Evolutionary conservation across 1,140 invertebrate genomes (phyloP), one percentile per base, ranked within the genome.

Genomic region (Tribolium castaneum): DNA sequence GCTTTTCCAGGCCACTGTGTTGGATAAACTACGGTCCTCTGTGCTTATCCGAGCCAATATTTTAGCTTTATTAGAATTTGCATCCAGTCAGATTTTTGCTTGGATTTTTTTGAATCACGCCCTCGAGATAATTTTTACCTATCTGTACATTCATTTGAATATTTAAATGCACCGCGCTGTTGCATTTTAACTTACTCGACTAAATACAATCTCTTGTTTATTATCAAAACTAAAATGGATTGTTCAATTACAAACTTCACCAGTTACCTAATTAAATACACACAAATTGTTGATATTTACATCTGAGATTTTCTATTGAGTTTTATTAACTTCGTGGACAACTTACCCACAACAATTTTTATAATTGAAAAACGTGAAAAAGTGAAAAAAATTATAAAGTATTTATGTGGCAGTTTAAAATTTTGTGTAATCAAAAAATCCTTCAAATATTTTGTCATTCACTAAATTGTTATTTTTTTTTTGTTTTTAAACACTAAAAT

Each of bases 41-140:
- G 35, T 76, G 75, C 75, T 76, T 76, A 76, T 76, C 75, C 75
- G 19, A 34, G 6, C 49, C 56, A 76, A 76, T 76, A 76, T 76
- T 76, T 76, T 51, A 76, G 66, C 39, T 76, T 70, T 51, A 62
- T 73, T 73, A 54, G 71, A 73, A 73, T 73, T 52, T 73, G 49
- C 49, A 73, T 72, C 25, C 50, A 51, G 39, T 35, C 52, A 62
- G 52, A 66, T 76, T 76, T 76, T 76, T 52, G 45, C 59, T 35
- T 35, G 7, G 25, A 66, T 30, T 66, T 66, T 66, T 66, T 66
- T 62, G 56, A 66, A 66, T 10, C 59, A 66, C 25, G 30, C 59
- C 59, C 59, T 13, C 13, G 59, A 66, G 59, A 66, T 66, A 66
- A 66, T 35, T 66, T 35, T 66, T 66, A 35, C 19, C 13, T 59